Evolutionary conservation across 2,888 invertebrate genomes (phyloP).

Genomic region (Cataglyphis rosenhaueri): DNA sequence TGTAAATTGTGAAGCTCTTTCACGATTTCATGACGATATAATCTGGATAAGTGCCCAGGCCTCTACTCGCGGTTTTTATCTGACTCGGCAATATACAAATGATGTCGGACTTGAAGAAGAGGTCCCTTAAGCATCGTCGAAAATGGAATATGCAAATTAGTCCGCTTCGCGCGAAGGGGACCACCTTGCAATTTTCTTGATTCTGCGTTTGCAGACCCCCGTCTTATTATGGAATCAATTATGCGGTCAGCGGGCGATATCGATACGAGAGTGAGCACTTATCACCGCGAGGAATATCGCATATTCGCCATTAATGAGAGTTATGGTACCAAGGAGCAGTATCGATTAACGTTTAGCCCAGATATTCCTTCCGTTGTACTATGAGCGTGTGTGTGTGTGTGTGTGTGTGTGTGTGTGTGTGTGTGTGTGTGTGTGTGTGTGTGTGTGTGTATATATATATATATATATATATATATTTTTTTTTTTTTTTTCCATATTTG

Average conservation of each 20-base stretch:
- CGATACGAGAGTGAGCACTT: slow-evolving; percentile 43
- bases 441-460: neutral
- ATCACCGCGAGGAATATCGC: slow-evolving; percentile 55
- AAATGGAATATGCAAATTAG: slow-evolving; percentile 39
- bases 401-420: too few species aligned
- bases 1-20: neutral
- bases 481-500: neutral
- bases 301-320: slow-evolving; percentile 65
- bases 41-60: neutral
- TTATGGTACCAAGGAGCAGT: slow-evolving; percentile 65
- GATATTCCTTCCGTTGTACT: slow-evolving; percentile 29
- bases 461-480: too few species aligned
- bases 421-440: too few species aligned
- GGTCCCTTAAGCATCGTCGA: neutral
- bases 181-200: slow-evolving; percentile 32
- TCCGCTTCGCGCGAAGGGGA: neutral
- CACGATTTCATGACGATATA: neutral
- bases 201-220: slow-evolving; percentile 12
- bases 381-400: neutral
- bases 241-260: slow-evolving; percentile 59
- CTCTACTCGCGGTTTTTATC: neutral
- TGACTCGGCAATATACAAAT: slow-evolving; percentile 13
- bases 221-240: slow-evolving; percentile 73
- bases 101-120: neutral
- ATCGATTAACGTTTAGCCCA: slow-evolving; percentile 75